Evolutionary conservation across 2,797 vertebrate genomes (phyloP).

Genomic region (Taenioides sp.): DNA sequence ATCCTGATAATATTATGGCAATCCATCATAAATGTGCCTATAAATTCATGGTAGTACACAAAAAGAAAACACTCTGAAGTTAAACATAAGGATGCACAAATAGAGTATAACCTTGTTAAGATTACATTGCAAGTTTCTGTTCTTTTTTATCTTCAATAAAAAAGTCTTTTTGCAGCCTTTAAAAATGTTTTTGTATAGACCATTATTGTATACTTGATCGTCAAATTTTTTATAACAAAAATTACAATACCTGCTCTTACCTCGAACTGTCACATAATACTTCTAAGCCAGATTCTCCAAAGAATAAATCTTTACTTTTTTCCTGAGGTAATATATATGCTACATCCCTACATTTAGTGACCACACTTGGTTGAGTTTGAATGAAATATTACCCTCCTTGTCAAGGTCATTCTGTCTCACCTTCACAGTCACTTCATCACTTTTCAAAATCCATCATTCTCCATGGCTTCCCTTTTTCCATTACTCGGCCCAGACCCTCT

Average conservation of each 20-base stretch:
- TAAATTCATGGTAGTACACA: no score
- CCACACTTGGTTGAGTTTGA: constrained; percentile 14
- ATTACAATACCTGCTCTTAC: no score
- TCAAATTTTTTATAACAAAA: no score
- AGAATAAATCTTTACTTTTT: neutral
- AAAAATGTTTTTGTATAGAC: no score
- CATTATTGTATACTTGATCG: no score
- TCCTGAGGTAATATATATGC: neutral
- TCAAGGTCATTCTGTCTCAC: constrained; percentile 37
- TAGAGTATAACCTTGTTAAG: neutral
- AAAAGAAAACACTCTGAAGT: neutral
- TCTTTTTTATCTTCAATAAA: no score
- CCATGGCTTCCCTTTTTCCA: constrained; percentile 28
- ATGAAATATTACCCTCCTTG: constrained; percentile 24
- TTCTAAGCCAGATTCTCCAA: neutral
- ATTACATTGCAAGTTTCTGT: no score
- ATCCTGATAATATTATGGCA: no score
- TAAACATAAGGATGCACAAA: neutral
- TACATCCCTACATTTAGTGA: neutral
- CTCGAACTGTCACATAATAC: neutral
- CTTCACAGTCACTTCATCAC: constrained; percentile 8
- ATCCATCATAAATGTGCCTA: no score
- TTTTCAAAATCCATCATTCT: constrained; percentile 19
- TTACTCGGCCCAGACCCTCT: constrained; percentile 27
- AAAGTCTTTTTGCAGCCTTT: no score